These are phyloP conservation scores for Megaceryle alcyon DNA, from an alignment of 2,797 vertebrate genomes.

Conservation along the genomic window DNA sequence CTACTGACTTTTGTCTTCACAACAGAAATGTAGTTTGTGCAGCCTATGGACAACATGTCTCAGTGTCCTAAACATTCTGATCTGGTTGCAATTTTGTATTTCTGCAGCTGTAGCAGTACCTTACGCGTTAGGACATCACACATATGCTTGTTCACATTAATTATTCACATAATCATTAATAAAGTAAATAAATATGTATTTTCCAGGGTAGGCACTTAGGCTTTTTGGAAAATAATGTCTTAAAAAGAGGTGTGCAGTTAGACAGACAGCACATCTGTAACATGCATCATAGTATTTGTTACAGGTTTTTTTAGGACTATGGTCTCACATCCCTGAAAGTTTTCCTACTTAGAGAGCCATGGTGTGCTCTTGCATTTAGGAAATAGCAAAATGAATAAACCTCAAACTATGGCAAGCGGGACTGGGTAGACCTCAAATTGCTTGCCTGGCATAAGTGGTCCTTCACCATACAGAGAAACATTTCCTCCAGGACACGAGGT, in stretches of 20 bases:
- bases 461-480: accelerated
- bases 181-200: not conserved
- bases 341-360: not conserved
- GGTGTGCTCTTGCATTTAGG: not conserved
- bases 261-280: not conserved
- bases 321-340: not conserved
- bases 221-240: not conserved
- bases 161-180: not conserved
- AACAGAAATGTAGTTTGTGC: not conserved
- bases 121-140: not conserved
- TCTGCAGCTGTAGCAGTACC: not conserved
- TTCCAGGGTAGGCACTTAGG: not conserved
- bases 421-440: no score
- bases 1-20: not conserved
- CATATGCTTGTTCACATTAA: not conserved
- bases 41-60: not conserved
- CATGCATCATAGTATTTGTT: not conserved
- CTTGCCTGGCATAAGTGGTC: no score
- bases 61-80: not conserved
- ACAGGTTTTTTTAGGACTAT: not conserved
- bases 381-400: not conserved
- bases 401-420: not conserved
- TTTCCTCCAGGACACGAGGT: accelerated
- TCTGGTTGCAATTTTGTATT: not conserved
- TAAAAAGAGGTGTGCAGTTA: not conserved